These are phyloP conservation scores for Bubo bubo DNA, from an alignment of 2,113 vertebrate species.

Conservation along the genomic window DNA sequence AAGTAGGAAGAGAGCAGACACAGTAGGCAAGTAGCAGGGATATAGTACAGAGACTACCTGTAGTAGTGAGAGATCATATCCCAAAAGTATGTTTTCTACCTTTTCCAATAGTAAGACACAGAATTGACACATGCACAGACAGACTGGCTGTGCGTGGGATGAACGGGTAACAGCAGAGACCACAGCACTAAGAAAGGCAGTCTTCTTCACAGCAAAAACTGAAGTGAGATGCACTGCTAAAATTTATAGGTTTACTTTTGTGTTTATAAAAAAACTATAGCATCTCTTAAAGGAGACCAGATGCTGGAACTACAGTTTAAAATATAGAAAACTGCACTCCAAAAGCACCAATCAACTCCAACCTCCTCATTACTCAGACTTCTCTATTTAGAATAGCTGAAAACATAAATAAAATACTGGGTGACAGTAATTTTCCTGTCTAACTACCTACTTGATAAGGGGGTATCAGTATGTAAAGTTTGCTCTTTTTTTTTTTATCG, in stretches of 20 bases:
- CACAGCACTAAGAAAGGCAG: background rate
- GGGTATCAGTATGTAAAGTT: background rate
- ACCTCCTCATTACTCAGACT: background rate
- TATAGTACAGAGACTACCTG: background rate
- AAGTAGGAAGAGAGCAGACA: background rate
- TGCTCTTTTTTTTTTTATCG: background rate
- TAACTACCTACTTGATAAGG: background rate
- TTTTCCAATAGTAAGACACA: background rate
- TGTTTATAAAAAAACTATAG: background rate
- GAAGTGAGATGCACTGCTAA: background rate
- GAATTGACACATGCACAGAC: accelerated
- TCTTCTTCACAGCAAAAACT: background rate
- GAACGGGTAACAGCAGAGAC: background rate
- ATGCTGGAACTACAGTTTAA: background rate
- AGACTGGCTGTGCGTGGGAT: accelerated
- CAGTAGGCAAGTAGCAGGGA: accelerated
- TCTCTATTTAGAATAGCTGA: background rate
- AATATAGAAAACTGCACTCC: background rate
- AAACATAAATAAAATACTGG: background rate
- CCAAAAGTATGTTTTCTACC: background rate
- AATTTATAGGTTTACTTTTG: background rate
- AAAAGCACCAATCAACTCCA: background rate
- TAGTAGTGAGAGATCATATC: background rate
- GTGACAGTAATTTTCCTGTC: background rate
- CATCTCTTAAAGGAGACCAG: background rate